Conservation (phyloP, 1,140 invertebrate species). For the Helicoverpa zea region DNA sequence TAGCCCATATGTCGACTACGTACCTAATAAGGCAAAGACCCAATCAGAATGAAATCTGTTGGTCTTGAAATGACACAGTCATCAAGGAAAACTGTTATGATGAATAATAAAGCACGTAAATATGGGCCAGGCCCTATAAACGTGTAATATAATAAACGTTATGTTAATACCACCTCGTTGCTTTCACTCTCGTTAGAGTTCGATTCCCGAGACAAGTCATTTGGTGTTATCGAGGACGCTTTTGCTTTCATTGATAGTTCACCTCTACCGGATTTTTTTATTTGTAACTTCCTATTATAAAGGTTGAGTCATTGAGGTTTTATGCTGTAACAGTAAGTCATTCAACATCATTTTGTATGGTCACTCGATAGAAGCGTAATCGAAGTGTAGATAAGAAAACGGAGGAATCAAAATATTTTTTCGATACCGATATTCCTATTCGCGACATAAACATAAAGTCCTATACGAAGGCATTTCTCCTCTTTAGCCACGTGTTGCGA, state of each 20-base stretch:
- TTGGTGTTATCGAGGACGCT: slow-evolving; percentile 72
- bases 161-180: slow-evolving; percentile 59
- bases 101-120: slow-evolving; percentile 19
- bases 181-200: slow-evolving; percentile 81
- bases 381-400: no score
- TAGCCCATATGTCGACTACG: no score
- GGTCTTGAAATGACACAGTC: background rate
- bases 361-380: no score
- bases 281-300: slow-evolving; percentile 35
- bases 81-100: background rate
- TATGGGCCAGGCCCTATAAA: slow-evolving; percentile 33
- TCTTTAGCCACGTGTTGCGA: background rate
- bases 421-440: background rate
- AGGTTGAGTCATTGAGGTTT: slow-evolving; percentile 30
- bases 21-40: no score
- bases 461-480: background rate
- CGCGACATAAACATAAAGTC: background rate
- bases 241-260: slow-evolving; percentile 65
- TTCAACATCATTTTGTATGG: slow-evolving; percentile 3
- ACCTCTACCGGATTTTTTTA: slow-evolving; percentile 48
- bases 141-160: slow-evolving; percentile 52
- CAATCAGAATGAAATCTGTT: background rate
- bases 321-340: background rate
- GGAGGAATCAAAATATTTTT: background rate
- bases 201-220: slow-evolving; percentile 73